These are phyloP conservation scores for Spinus pinus DNA, from an alignment of 2,797 vertebrate genomes.

Conservation along the genomic window DNA sequence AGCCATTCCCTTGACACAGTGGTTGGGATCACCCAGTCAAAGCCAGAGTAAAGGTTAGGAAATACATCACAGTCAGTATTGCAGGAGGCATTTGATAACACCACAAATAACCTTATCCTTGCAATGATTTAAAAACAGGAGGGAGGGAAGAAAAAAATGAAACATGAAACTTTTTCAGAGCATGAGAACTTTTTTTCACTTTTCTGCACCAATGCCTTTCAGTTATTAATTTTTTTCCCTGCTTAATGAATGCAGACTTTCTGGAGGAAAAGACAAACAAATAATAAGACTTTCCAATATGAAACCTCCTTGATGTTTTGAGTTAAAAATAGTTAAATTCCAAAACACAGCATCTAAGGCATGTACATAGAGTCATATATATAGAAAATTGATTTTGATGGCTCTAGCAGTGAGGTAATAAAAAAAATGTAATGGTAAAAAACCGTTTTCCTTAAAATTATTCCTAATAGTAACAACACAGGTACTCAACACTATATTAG, in stretches of 20 bases:
- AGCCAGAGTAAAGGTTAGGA: constrained; percentile 51
- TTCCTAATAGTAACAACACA: neutral
- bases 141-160: neutral
- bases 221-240: constrained; percentile 36
- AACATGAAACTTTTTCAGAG: constrained; percentile 26
- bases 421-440: neutral
- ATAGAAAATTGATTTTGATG: neutral
- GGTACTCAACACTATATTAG: neutral
- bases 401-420: neutral
- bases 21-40: constrained; percentile 59
- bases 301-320: neutral
- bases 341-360: neutral
- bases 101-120: constrained; percentile 52
- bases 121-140: constrained; percentile 43
- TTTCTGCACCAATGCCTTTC: constrained; percentile 22
- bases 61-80: constrained; percentile 44
- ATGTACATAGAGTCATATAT: neutral
- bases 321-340: neutral
- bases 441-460: neutral
- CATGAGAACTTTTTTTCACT: constrained; percentile 26
- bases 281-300: neutral
- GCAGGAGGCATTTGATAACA: constrained; percentile 53
- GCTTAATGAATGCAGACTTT: constrained; percentile 39
- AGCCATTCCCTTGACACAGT: constrained; percentile 25
- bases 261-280: neutral